Evolutionary conservation across 2,797 vertebrate species (phyloP), one percentile per base, ranked within the genome.

Genomic region (Tokudaia tokunoshimensis): DNA sequence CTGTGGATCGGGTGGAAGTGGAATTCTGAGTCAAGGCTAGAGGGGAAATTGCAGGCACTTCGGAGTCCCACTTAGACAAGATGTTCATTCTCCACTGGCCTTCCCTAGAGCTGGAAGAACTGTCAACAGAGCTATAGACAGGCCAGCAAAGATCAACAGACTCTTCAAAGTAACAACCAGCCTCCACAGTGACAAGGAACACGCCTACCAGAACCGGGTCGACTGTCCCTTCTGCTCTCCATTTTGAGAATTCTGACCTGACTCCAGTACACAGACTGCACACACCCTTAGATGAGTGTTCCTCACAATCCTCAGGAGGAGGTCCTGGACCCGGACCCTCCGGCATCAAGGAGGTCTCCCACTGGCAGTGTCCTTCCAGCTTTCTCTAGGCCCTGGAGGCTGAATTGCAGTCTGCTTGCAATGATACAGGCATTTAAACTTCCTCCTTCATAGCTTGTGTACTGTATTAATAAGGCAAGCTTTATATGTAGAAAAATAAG

Each of bases 71-170:
- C 85, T 87, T 95, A 81, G 98, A 98, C 55, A 99, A 98, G 90
- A 3, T 8, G 0, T 90, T 98, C 72, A 20, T 24, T 92, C 80
- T 11, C 90, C 98, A 83, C 93, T 96, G 95, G 94, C 82, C 31
- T 6, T 65, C 41, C 87, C 95, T 37, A 92, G 41, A 10, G 95
- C 98, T 90, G 79, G 97, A 89, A 98, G 99, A 95, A 98, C 98
- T 85, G 98, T 99, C 88, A 99, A 98, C 37, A 97, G 97, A 97
- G 70, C 97, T 80, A 87, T 96, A 63, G 97, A 96, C 88, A 94
- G 92, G 41, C 26, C 0, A 0, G 91, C 29, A 17, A 98, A 97
- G 94, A 79, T 11, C 1, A 94, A 26, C 1, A 96, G 96, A n/a
- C 97, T 93, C 6, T 65, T 65, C 8, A 98, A 95, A 96, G 96